phyloP scores from a whole-genome alignment of 2,797 vertebrate genomes.

The Tamandua tetradactyla region DNA sequence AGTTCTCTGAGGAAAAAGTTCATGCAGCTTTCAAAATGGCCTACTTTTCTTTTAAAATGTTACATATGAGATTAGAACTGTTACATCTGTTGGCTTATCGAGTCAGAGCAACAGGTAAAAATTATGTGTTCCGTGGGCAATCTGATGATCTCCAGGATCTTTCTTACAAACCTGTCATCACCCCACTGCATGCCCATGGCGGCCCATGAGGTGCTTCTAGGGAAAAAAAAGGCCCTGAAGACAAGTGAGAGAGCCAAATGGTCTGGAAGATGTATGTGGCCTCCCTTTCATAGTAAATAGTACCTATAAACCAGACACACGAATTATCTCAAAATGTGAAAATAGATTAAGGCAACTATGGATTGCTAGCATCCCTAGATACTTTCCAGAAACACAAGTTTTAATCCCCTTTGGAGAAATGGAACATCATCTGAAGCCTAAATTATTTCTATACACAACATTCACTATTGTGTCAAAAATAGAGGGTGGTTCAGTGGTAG shows the following conservation, averaged over 20 bases:
- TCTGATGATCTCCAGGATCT: background rate
- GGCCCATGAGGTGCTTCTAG: background rate
- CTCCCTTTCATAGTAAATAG: background rate
- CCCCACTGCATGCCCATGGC: background rate
- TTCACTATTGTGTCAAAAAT: background rate
- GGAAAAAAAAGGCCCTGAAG: background rate
- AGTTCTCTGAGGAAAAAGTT: background rate
- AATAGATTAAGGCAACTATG: background rate
- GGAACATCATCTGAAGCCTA: background rate
- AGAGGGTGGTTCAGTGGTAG: too few relatives aligned
- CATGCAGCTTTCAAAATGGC: background rate
- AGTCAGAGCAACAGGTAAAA: background rate
- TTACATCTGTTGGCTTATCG: background rate
- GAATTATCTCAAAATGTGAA: constrained; percentile 41
- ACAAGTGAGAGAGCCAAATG: background rate
- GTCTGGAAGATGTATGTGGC: background rate
- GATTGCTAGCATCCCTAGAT: background rate
- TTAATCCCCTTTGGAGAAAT: constrained; percentile 21
- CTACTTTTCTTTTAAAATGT: constrained; percentile 2
- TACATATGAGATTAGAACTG: background rate
- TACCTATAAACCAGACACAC: background rate
- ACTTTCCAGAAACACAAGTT: background rate
- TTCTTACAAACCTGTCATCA: too few relatives aligned
- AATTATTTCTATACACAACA: background rate
- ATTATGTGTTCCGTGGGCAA: background rate